Evolutionary conservation across 2,797 vertebrate genomes (phyloP).

Genomic region (Periophthalmus magnuspinnatus): DNA sequence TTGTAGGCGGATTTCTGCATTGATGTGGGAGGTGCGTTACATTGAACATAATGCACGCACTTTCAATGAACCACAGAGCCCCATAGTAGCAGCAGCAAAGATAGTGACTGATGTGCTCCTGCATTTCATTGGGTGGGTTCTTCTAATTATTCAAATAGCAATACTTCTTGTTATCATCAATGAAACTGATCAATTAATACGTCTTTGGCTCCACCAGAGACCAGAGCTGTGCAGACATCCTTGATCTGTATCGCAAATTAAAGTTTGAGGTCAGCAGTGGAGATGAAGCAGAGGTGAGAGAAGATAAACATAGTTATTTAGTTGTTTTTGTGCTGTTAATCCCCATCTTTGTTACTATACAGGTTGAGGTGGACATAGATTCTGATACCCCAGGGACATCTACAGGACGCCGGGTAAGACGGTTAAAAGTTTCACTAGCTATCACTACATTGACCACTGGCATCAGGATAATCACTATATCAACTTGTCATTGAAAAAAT

Average conservation of each 20-base stretch:
- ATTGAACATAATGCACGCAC: slow-evolving; percentile 98
- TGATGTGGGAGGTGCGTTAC: slow-evolving; percentile 99
- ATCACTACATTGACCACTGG: background rate
- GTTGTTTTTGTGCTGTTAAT: background rate
- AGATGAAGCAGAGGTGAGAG: slow-evolving; percentile 83
- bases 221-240: slow-evolving; percentile 91
- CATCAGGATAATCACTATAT: no score
- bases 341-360: slow-evolving; percentile 33
- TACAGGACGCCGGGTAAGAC: slow-evolving; percentile 84
- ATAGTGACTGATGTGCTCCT: slow-evolving; percentile 92
- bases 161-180: background rate
- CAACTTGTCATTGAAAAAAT: no score
- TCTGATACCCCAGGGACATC: slow-evolving; percentile 96
- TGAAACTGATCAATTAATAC: background rate
- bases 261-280: slow-evolving; percentile 88
- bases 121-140: slow-evolving; percentile 89
- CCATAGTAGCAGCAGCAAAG: slow-evolving; percentile 94
- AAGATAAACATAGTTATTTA: background rate
- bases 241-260: slow-evolving; percentile 88
- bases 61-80: slow-evolving; percentile 97
- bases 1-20: slow-evolving; percentile 91
- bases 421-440: background rate
- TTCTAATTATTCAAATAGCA: background rate
- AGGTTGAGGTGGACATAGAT: slow-evolving; percentile 89
- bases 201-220: slow-evolving; percentile 76